Conservation (phyloP, 2,888 invertebrate species). For the Lordiphosa andalusiaca region DNA sequence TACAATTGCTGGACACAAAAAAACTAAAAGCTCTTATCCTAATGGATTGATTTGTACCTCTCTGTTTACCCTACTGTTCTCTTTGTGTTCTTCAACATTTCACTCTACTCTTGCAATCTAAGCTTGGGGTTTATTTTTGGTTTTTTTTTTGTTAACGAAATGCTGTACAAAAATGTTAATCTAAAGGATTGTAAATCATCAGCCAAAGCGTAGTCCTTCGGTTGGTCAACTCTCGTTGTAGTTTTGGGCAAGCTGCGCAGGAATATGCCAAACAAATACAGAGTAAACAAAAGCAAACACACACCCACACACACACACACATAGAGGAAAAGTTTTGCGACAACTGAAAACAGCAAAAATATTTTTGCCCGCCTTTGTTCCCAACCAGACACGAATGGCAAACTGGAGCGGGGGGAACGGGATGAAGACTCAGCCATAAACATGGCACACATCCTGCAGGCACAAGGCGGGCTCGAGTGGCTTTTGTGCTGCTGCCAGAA, state of each 20-base stretch:
- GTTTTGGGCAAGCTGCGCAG: constrained; percentile 59
- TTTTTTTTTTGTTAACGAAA: no score
- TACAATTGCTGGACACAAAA: no score
- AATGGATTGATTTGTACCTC: no score
- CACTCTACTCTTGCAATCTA: no score
- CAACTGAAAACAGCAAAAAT: constrained; percentile 72
- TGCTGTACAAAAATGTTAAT: constrained; percentile 2
- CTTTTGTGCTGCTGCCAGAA: constrained; percentile 71
- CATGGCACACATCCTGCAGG: constrained; percentile 72
- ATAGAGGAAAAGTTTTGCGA: constrained; percentile 61
- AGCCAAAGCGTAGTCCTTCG: constrained; percentile 28
- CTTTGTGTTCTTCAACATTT: no score
- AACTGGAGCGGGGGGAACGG: background rate
- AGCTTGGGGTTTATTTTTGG: no score
- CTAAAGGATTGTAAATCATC: constrained; percentile 20
- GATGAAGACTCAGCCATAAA: constrained; percentile 48
- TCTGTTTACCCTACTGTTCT: background rate
- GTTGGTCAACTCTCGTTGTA: constrained; percentile 51
- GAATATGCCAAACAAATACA: constrained; percentile 65
- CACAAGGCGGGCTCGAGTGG: constrained; percentile 56
- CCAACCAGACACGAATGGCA: constrained; percentile 6
- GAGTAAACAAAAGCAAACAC: constrained; percentile 44
- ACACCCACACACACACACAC: constrained; percentile 33
- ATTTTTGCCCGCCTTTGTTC: constrained; percentile 65
- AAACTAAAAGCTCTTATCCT: no score